Percentiles rank a stretch among this genome's conserved stretches.
Evolutionary conservation across 2,888 invertebrate species (phyloP).

Genomic region (Pammene aurita): DNA sequence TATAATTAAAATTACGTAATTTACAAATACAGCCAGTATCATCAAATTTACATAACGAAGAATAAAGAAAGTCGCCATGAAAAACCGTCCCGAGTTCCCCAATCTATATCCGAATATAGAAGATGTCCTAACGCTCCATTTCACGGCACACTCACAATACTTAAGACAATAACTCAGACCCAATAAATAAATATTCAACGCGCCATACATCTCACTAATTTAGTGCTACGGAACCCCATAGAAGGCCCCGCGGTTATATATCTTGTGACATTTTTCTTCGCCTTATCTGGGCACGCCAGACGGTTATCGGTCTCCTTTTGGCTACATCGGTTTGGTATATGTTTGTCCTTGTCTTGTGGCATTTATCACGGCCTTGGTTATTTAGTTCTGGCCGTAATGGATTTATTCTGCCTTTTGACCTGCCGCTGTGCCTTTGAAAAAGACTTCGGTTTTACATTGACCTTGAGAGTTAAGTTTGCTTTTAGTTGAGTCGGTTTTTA

Average conservation of each 20-base stretch:
- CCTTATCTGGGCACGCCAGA: constrained; percentile 78
- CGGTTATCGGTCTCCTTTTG: constrained; percentile 56
- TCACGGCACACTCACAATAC: constrained; percentile 44
- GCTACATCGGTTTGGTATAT: constrained; percentile 44
- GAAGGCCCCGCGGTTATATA: constrained; percentile 75
- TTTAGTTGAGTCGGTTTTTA: background rate
- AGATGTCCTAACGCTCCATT: constrained; percentile 45
- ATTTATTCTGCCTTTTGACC: constrained; percentile 78
- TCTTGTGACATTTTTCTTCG: constrained; percentile 80
- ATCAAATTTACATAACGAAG: too few relatives aligned
- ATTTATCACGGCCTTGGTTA: constrained; percentile 72
- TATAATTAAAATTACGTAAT: too few relatives aligned
- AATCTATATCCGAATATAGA: constrained; percentile 9
- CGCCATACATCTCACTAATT: constrained; percentile 81
- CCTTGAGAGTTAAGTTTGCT: constrained; percentile 39
- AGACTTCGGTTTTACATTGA: constrained; percentile 20
- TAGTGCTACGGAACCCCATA: constrained; percentile 77
- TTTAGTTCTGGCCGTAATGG: constrained; percentile 79
- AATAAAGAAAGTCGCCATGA: background rate
- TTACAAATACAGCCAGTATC: too few relatives aligned
- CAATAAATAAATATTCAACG: constrained; percentile 80
- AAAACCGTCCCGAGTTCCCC: background rate
- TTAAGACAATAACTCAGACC: constrained; percentile 63
- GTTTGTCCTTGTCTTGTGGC: constrained; percentile 52
- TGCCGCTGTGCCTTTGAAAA: constrained; percentile 53